Percentiles rank a stretch among this genome's conserved stretches.
phyloP scores from a whole-genome alignment of 2,113 vertebrate genomes.

The Marcusenius ussheri region DNA sequence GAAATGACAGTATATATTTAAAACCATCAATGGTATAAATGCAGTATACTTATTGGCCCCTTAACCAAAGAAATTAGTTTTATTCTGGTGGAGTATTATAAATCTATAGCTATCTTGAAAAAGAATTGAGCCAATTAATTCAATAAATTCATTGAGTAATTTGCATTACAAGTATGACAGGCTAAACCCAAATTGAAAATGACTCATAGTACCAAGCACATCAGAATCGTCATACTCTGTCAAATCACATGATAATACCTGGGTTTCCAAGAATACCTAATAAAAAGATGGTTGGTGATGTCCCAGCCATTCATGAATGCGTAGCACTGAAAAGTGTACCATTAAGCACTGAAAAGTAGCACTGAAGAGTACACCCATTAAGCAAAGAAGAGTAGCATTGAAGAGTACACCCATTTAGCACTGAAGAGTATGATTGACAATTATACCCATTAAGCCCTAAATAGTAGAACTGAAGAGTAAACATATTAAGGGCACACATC shows the following conservation, averaged over 20 bases:
- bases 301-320: not conserved
- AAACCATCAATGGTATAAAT: not conserved
- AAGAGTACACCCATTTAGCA: not conserved
- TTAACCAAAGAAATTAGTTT: not conserved
- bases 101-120: not conserved
- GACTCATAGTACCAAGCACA: not conserved
- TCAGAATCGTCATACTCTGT: not conserved
- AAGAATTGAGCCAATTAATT: not conserved
- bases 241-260: not conserved
- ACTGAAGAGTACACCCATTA: not conserved
- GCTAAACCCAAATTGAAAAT: not conserved
- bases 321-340: not conserved
- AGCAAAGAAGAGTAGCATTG: not conserved
- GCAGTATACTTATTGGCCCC: not conserved
- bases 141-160: not conserved
- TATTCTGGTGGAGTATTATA: not conserved
- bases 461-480: not conserved
- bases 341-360: not conserved
- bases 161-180: not conserved
- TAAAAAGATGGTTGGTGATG: not conserved
- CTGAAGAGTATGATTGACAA: not conserved
- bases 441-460: not conserved
- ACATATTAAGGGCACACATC: not conserved
- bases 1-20: not conserved
- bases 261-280: not conserved